Base-by-base conservation (phyloP, 1,140 invertebrate species). In the Ostrea denselamellosa region DNA sequence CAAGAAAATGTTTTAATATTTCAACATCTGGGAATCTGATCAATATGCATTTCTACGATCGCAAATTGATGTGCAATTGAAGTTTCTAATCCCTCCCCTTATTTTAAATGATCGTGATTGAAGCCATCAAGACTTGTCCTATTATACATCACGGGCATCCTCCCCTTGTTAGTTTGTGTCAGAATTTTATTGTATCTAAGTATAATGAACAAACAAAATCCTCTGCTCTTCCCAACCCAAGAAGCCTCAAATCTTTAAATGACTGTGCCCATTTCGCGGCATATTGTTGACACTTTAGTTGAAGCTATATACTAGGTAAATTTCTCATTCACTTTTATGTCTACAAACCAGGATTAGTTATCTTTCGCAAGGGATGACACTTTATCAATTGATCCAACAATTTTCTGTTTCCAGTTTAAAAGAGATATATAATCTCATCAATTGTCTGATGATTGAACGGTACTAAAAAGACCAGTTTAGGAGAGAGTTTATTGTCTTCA, bases 291-390 rank as follows among this genome's bases (percentile, higher is more conserved):
- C 68, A 71, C 68, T 71, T 71, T 71, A 34, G 68, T 71, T 71
- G 25, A 71, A 71, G 25, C 68, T 71, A 25, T 71, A 22, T 71
- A 71, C 68, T 10, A 25, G 68, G 68, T 71, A 71, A 71, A 71
- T 71, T 58, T 71, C 68, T 71, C 68, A 71, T 71, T 71, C 68
- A 71, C 68, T 71, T 71, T 71, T 71, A 71, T 71, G 68, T 71
- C 68, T 71, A 71, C 68, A 71, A 71, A 71, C 68, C 28, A 25
- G 68, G 68, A 71, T 71, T 71, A 71, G 68, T 71, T 71, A 71
- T 71, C 68, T 34, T 71, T 71, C 68, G 28, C 68, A 34, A 71
- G 68, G 68, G 68, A 71, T 71, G 68, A 71, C 68, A 71, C 68
- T 71, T 71, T 71, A 71, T 71, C 68, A 71, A 71, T 71, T 71